Evolutionary conservation across 1,140 invertebrate genomes (phyloP).

Genomic region (Hyles euphorbiae): DNA sequence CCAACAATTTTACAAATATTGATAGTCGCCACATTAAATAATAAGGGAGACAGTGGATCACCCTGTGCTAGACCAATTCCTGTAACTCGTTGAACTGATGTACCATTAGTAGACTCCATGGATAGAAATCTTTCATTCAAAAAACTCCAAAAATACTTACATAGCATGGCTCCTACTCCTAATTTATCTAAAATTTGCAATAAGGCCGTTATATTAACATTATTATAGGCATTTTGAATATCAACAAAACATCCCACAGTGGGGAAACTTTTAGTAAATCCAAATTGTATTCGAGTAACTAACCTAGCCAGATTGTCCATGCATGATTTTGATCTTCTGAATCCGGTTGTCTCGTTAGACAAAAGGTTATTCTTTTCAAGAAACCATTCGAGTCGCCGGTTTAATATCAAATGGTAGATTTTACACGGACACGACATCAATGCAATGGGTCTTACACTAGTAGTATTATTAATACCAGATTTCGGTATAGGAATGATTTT

Average conservation of each 20-base stretch:
- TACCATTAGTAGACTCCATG: not conserved
- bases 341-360: constrained; percentile 2
- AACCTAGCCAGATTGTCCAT: constrained; percentile 1
- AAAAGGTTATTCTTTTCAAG: constrained; percentile 5
- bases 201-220: constrained; percentile 1
- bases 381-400: constrained; percentile 19
- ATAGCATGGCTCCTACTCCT: constrained; percentile 5
- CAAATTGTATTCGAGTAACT: constrained; percentile 6
- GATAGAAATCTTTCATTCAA: not conserved
- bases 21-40: constrained; percentile 24
- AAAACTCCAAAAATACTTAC: constrained; percentile 18
- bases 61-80: constrained; percentile 17
- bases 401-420: constrained; percentile 14
- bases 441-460: constrained; percentile 31
- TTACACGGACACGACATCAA: constrained; percentile 21
- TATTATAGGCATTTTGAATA: constrained; percentile 8
- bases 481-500: constrained; percentile 48
- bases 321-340: constrained; percentile 1
- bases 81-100: not conserved
- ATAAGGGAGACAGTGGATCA: constrained; percentile 24
- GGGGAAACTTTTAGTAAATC: not conserved
- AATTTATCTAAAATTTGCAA: constrained; percentile 11
- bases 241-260: constrained; percentile 7
- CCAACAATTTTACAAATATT: constrained; percentile 13
- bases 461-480: constrained; percentile 21